A percentile compares a stretch with the other conserved stretches of the same genome.
phyloP scores from a whole-genome alignment of 2,797 vertebrate genomes.

The Vultur gryphus region DNA sequence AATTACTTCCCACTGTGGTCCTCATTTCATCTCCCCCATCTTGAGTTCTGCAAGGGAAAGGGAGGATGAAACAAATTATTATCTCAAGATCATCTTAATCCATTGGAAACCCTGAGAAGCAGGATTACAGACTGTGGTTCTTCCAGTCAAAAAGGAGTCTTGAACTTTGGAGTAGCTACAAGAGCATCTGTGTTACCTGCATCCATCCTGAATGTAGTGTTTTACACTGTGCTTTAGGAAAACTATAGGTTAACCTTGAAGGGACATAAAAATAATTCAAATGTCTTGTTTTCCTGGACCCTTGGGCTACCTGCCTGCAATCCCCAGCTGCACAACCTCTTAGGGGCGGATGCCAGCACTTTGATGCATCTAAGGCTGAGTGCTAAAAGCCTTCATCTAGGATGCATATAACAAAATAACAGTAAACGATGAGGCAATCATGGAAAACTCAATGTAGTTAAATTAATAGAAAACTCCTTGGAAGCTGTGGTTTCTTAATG shows the following conservation, averaged over 20 bases:
- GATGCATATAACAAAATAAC: not conserved
- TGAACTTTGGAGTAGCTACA: not conserved
- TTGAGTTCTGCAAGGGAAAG: constrained; percentile 32
- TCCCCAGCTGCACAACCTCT: not conserved
- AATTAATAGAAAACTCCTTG: constrained; percentile 46
- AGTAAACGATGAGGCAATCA: not conserved
- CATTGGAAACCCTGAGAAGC: not conserved
- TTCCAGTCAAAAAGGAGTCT: not conserved
- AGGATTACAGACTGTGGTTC: not conserved
- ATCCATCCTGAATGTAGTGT: not conserved
- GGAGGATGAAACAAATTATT: not conserved
- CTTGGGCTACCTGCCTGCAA: not conserved
- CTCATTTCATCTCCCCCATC: not conserved
- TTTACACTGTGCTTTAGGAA: not conserved
- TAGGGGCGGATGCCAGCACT: not conserved
- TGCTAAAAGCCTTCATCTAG: constrained; percentile 1
- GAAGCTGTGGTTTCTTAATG: constrained; percentile 33
- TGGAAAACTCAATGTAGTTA: not conserved
- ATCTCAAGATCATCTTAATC: not conserved
- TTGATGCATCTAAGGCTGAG: not conserved
- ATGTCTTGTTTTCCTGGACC: not conserved
- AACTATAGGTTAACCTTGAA: not conserved
- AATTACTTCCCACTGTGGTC: not conserved
- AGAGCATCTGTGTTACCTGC: not conserved
- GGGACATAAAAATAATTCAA: not conserved